phyloP scores from a whole-genome alignment of 1,140 invertebrate species.

The Pachypsylla venusta region DNA sequence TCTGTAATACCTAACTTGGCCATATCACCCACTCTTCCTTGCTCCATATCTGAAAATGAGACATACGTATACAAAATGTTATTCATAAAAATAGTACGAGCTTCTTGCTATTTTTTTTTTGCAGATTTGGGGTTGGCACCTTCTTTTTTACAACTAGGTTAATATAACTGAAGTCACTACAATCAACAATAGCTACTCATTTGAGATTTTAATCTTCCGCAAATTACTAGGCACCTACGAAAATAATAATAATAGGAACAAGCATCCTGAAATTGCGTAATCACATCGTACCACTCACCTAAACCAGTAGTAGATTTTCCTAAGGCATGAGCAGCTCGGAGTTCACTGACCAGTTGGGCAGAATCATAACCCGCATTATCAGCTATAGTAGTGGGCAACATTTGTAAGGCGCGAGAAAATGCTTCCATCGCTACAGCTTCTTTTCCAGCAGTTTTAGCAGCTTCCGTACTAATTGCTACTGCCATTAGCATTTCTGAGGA shows the following conservation, averaged over 20 bases:
- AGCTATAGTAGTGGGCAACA: conserved; percentile 88
- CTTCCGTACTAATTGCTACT: conserved; percentile 67
- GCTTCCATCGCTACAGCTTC: conserved; percentile 95
- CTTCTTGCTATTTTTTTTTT: not conserved
- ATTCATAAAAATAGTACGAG: not conserved
- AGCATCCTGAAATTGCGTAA: no score
- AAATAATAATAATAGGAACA: no score
- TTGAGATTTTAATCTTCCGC: no score
- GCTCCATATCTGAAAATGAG: conserved; percentile 61
- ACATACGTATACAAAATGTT: conserved; percentile 1
- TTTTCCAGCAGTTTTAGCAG: conserved; percentile 85
- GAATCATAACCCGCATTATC: conserved; percentile 99
- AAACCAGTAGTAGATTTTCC: conserved; percentile 65
- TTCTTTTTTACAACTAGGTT: no score
- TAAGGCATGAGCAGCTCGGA: conserved; percentile 76
- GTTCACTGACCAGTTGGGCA: conserved; percentile 76
- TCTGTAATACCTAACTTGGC: conserved; percentile 83
- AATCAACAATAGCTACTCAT: no score
- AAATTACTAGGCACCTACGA: no score
- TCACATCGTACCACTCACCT: conserved; percentile 35
- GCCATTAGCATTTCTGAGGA: conserved; percentile 96
- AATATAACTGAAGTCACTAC: no score
- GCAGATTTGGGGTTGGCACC: no score
- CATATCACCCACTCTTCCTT: conserved; percentile 73
- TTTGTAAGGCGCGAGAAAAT: conserved; percentile 72